A percentile compares a stretch with the other conserved stretches of the same genome.
Evolutionary conservation across 2,888 invertebrate genomes (phyloP).

Genomic region (Dryobotodes eremita): DNA sequence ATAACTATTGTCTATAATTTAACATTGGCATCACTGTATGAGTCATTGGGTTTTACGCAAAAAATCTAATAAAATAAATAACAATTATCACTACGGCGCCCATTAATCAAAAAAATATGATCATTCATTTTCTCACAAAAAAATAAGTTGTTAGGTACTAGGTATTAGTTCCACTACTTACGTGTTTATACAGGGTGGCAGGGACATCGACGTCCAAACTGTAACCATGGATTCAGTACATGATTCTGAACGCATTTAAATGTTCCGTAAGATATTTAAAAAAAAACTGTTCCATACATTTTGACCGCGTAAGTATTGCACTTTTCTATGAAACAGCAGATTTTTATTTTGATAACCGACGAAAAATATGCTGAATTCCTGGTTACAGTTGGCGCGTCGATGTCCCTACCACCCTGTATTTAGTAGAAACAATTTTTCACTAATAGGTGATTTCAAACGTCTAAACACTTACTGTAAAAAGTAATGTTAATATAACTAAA

Average conservation of each 20-base stretch:
- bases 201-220: too few species aligned
- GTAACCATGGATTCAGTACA: too few species aligned
- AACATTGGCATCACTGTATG: constrained; percentile 18
- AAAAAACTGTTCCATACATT: too few species aligned
- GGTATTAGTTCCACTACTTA: constrained; percentile 12
- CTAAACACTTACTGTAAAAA: neutral
- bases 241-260: too few species aligned
- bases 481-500: constrained; percentile 39
- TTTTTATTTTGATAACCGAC: too few species aligned
- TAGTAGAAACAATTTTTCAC: constrained; percentile 11
- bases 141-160: neutral
- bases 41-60: constrained; percentile 22
- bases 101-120: constrained; percentile 14
- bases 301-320: too few species aligned
- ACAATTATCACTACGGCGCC: neutral
- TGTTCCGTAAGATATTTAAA: too few species aligned
- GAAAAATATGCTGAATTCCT: too few species aligned
- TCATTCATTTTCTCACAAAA: constrained; percentile 11
- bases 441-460: neutral
- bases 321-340: too few species aligned
- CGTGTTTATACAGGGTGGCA: neutral
- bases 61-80: neutral
- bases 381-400: too few species aligned
- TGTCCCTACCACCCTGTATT: neutral
- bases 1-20: constrained; percentile 42